Evolutionary conservation across 2,888 invertebrate species (phyloP).

Genomic region (Latrodectus hesperus): DNA sequence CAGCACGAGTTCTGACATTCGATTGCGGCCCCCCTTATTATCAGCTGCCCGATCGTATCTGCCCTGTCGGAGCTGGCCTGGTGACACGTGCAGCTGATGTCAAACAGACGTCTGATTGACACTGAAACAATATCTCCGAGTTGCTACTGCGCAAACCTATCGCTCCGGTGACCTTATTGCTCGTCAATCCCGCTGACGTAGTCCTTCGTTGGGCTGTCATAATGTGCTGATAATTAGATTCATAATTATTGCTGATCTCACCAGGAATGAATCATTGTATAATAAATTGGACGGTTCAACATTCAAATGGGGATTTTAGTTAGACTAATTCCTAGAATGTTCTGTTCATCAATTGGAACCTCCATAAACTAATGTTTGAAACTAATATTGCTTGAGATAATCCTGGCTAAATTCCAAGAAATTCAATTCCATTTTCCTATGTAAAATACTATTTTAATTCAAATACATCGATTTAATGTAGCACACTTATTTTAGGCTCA

Average conservation of each 20-base stretch:
- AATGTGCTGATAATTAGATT: slow-evolving; percentile 48
- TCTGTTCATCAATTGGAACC: too few species aligned
- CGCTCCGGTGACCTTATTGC: slow-evolving; percentile 18
- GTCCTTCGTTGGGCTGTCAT: slow-evolving; percentile 5
- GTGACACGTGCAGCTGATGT: slow-evolving; percentile 44
- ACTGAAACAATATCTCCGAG: slow-evolving; percentile 47
- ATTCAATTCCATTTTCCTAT: too few species aligned
- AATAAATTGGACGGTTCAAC: slow-evolving; percentile 47
- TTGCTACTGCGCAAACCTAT: not conserved
- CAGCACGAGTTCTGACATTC: slow-evolving; percentile 16
- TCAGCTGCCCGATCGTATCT: slow-evolving; percentile 4
- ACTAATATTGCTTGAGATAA: too few species aligned
- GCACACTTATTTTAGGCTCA: too few species aligned
- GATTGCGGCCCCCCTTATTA: slow-evolving; percentile 21
- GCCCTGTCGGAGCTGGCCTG: slow-evolving; percentile 3
- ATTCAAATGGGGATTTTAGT: not conserved
- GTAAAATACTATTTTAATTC: too few species aligned
- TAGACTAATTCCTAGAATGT: too few species aligned
- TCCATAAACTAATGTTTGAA: too few species aligned
- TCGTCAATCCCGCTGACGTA: not conserved
- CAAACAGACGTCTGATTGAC: slow-evolving; percentile 48
- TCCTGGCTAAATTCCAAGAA: too few species aligned
- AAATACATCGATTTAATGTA: too few species aligned
- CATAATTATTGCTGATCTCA: slow-evolving; percentile 51
- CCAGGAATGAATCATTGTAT: slow-evolving; percentile 23